Percentiles rank a stretch among this genome's conserved stretches.
phyloP scores from a whole-genome alignment of 2,797 vertebrate species.

The Podarcis siculus region DNA sequence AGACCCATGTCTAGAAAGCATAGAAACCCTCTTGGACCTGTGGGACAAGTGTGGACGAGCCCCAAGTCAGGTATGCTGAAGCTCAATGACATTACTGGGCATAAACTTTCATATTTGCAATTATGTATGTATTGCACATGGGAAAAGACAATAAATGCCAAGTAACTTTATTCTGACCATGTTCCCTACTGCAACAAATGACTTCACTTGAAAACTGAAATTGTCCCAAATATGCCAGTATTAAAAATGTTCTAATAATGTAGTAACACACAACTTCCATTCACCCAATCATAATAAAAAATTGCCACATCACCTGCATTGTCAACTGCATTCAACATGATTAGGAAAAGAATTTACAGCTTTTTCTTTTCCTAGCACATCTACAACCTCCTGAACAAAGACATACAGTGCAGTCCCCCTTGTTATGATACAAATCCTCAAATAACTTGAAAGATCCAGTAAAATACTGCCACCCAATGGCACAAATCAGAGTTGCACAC shows the following conservation, averaged over 20 bases:
- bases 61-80: neutral
- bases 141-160: conserved; percentile 31
- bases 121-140: conserved; percentile 33
- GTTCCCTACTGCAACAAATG: conserved; percentile 27
- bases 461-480: conserved; percentile 74
- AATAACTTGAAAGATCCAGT: conserved; percentile 43
- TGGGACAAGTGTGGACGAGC: no score
- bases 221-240: neutral
- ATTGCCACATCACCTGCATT: neutral
- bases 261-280: neutral
- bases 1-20: no score
- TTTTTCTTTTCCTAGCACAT: neutral
- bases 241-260: neutral
- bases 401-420: conserved; percentile 15
- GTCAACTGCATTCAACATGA: conserved; percentile 18
- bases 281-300: neutral
- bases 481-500: conserved; percentile 64
- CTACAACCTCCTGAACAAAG: conserved; percentile 24
- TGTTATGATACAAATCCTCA: conserved; percentile 35
- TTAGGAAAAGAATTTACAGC: conserved; percentile 28
- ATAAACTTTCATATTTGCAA: conserved; percentile 24
- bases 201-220: neutral
- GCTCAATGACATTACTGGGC: neutral
- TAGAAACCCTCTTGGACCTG: no score
- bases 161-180: conserved; percentile 6